These are phyloP conservation scores for Calcarius ornatus DNA, from an alignment of 2,113 vertebrate genomes.

Conservation along the genomic window DNA sequence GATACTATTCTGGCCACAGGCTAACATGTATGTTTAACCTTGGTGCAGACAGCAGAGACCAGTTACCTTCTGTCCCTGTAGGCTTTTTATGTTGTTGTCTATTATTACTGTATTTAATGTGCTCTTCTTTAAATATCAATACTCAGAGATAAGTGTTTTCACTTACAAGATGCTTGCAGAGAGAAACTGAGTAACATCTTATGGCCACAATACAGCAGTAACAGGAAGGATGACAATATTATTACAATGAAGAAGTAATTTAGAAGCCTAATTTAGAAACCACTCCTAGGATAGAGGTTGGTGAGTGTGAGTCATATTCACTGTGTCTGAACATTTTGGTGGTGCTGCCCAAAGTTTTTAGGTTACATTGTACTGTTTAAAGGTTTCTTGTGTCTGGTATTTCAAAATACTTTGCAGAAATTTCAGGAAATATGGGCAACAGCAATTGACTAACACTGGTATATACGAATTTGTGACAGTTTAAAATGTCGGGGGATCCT, in stretches of 20 bases:
- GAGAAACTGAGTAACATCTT: neutral
- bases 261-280: neutral
- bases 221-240: neutral
- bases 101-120: neutral
- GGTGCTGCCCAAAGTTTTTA: neutral
- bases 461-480: neutral
- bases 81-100: neutral
- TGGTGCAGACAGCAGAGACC: neutral
- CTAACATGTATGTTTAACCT: neutral
- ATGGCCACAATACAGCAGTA: neutral
- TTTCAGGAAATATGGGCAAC: neutral
- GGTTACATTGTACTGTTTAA: neutral
- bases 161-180: neutral
- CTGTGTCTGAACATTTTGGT: neutral
- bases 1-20: neutral
- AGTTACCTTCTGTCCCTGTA: neutral
- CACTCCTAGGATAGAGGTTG: neutral
- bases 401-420: neutral
- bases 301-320: neutral
- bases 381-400: neutral
- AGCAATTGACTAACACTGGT: neutral
- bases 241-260: neutral
- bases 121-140: neutral
- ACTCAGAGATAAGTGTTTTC: neutral
- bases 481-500: neutral